Percentiles rank a stretch among this genome's conserved stretches.
These are phyloP conservation scores for Lasius fuliginosus DNA, from an alignment of 2,888 invertebrate genomes.

Conservation along the genomic window DNA sequence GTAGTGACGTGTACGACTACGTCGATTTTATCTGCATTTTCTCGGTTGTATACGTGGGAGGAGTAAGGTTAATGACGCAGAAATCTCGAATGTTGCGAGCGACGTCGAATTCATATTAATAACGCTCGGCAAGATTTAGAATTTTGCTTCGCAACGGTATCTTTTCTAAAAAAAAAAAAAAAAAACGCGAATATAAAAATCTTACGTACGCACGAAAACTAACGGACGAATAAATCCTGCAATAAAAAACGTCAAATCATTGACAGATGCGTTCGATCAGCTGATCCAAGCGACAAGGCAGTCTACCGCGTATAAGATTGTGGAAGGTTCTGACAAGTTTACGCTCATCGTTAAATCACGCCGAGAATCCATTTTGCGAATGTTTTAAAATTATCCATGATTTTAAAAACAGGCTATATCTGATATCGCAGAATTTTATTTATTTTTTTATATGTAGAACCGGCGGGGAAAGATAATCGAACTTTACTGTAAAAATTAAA, in stretches of 20 bases:
- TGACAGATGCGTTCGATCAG: constrained; percentile 5
- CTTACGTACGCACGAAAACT: neutral
- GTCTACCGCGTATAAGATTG: neutral
- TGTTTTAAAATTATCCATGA: neutral
- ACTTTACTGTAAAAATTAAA: neutral
- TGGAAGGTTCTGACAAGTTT: neutral
- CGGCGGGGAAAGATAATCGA: neutral
- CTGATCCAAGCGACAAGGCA: neutral
- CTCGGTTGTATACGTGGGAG: neutral
- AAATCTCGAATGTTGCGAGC: neutral
- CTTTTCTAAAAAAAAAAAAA: neutral
- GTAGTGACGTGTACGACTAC: neutral
- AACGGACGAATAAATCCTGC: neutral
- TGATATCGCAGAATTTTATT: neutral
- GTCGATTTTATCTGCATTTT: constrained; percentile 1
- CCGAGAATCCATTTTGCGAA: neutral
- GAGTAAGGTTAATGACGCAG: constrained; percentile 7
- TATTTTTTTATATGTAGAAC: neutral
- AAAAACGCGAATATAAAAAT: neutral
- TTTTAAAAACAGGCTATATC: neutral
- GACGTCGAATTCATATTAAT: neutral
- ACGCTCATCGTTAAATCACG: neutral
- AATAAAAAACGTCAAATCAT: neutral
- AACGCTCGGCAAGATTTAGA: neutral
- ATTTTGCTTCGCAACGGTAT: constrained; percentile 2